A percentile compares a stretch with the other conserved stretches of the same genome.
Evolutionary conservation across 2,113 vertebrate species (phyloP).

Genomic region (Paramisgurnus dabryanus): DNA sequence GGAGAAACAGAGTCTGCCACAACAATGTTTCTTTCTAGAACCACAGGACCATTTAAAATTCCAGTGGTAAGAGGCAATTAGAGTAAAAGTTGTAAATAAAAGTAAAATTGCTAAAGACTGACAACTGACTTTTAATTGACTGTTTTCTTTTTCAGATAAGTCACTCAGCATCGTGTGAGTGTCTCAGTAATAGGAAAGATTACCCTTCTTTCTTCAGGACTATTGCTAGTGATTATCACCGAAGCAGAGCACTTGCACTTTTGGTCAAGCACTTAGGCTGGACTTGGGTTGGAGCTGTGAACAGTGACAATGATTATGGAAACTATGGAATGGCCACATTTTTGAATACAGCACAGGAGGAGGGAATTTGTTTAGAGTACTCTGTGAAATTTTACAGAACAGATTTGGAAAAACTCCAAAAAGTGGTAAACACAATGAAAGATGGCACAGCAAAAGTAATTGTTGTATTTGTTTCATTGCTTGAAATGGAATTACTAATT

Average conservation of each 20-base stretch:
- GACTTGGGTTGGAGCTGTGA: constrained; percentile 22
- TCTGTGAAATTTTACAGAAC: too few relatives aligned
- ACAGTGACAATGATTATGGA: too few relatives aligned
- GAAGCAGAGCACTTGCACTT: constrained; percentile 62
- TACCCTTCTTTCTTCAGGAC: constrained; percentile 71
- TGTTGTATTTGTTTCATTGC: constrained; percentile 68
- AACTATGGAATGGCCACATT: too few relatives aligned
- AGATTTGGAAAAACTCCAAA: too few relatives aligned
- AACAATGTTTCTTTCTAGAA: too few relatives aligned
- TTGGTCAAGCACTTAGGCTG: constrained; percentile 71
- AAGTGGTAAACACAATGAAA: too few relatives aligned
- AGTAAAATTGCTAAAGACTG: not conserved
- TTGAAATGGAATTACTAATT: constrained; percentile 43
- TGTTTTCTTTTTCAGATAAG: constrained; percentile 66
- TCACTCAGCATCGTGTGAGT: constrained; percentile 59
- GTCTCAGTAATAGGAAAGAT: too few relatives aligned
- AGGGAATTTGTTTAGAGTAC: too few relatives aligned
- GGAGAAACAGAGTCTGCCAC: too few relatives aligned
- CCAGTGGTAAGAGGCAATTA: constrained; percentile 68
- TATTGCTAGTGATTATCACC: constrained; percentile 71
- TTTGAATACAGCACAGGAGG: too few relatives aligned
- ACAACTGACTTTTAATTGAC: not conserved
- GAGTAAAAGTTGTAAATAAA: not conserved
- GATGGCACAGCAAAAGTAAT: constrained; percentile 37
- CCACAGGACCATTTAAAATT: constrained; percentile 19